Conservation (phyloP, 1,140 invertebrate species). For the Lasaia peninsularis region DNA sequence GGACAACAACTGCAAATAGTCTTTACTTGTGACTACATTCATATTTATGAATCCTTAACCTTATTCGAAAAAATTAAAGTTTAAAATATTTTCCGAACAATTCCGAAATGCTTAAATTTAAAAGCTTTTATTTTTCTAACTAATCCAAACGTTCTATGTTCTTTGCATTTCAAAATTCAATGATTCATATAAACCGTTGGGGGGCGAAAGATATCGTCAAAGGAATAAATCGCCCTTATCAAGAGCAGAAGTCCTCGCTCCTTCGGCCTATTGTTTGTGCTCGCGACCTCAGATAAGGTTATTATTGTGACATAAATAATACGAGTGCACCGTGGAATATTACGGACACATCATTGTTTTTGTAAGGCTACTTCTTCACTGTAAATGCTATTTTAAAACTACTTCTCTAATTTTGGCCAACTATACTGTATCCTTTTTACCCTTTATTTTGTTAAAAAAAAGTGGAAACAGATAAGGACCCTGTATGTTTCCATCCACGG, state of each 20-base stretch:
- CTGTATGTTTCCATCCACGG: neutral
- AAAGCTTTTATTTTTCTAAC: no score
- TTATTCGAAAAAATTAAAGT: no score
- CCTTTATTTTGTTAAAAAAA: no score
- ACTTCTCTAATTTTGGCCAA: no score
- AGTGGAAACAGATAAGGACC: neutral
- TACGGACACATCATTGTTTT: slow-evolving; percentile 38
- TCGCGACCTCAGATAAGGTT: slow-evolving; percentile 60
- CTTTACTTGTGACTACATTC: no score
- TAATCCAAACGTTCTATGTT: neutral
- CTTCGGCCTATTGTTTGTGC: slow-evolving; percentile 48
- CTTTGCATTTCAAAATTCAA: slow-evolving; percentile 2
- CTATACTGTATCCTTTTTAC: no score
- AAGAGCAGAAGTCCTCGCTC: slow-evolving; percentile 35
- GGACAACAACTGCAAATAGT: no score
- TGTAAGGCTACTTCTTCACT: neutral
- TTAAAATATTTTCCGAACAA: no score
- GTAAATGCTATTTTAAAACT: neutral
- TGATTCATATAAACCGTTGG: slow-evolving; percentile 38
- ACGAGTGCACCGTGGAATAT: slow-evolving; percentile 55
- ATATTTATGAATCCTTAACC: no score
- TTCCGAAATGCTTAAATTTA: no score
- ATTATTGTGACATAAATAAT: slow-evolving; percentile 68
- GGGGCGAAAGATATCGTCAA: slow-evolving; percentile 43
- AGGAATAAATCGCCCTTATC: slow-evolving; percentile 60